Evolutionary conservation across 2,888 invertebrate genomes (phyloP), one percentile per base, ranked within the genome.

Genomic region (Venusia cambrica): DNA sequence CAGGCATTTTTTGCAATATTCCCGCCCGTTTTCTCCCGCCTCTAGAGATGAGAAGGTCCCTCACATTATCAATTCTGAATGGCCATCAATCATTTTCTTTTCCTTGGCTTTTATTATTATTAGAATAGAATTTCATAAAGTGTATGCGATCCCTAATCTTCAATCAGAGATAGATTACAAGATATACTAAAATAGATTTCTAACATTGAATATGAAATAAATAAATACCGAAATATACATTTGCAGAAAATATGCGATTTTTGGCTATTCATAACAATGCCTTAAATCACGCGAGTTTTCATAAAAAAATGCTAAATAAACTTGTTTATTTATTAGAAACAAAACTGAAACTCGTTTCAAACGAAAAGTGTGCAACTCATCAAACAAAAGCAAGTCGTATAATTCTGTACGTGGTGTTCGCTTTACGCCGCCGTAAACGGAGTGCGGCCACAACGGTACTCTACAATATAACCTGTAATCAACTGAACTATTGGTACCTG

Each of bases 401-500:
- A 18, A 25, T 22, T 35, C 10, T 21, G 21, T 26, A 36, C 35
- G 29, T 47, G 40, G 21, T 30, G 39, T 40, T 25, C 27, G 35
- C 35, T 47, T 39, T 32, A 36, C 37, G 24, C 26, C 34, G 42
- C 19, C 24, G 32, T 45, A 38, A 48, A 40, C 7, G 9, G 29
- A 20, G 14, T 25, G 33, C 31, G 37, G 38, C 8, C 28, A 33
- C 48, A 33, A 36, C 32, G 36, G 29, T 34, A 37, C 34, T 31
- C 32, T 27, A 15, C 21, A 27, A 33, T 44, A 40, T 38, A 47
- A 38, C 14, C 19, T 15, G 40, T 29, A 34, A 39, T 38, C 43
- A 40, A 43, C 39, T 36, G 20, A 35, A 37, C 19, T 31, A 31
- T 39, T 43, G 34, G 30, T 38, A 43, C 37, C 38, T 34, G 21